Evolutionary conservation across 1,140 invertebrate genomes (phyloP).

Genomic region (Hylaeus anthracinus): DNA sequence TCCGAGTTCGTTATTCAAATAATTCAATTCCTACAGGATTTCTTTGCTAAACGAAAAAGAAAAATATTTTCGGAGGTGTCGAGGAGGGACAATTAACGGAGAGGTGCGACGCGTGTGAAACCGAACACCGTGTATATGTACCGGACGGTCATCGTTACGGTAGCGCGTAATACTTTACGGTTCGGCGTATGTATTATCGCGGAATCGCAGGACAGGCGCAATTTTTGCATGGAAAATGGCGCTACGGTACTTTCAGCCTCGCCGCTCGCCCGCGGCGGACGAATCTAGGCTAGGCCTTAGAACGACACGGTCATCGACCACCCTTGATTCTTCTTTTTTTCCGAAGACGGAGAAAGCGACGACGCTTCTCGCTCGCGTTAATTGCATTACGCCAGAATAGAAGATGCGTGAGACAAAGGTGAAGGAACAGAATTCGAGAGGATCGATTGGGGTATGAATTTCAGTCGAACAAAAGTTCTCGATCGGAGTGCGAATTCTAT

Average conservation of each 20-base stretch:
- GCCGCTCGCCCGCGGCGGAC: slow-evolving; percentile 56
- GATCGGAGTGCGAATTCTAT: too few species aligned
- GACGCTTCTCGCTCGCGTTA: slow-evolving; percentile 27
- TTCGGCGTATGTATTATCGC: slow-evolving; percentile 77
- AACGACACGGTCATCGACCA: slow-evolving; percentile 66
- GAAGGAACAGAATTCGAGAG: too few species aligned
- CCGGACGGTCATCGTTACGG: slow-evolving; percentile 78
- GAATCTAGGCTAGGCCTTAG: slow-evolving; percentile 71
- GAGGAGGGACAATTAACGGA: slow-evolving; percentile 13
- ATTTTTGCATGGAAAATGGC: slow-evolving; percentile 72
- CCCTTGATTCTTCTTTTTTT: slow-evolving; percentile 63
- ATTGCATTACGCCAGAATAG: slow-evolving; percentile 50
- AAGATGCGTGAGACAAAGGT: too few species aligned
- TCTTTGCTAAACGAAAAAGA: too few species aligned
- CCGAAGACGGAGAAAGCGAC: slow-evolving; percentile 61
- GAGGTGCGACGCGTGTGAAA: slow-evolving; percentile 32
- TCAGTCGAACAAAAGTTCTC: too few species aligned
- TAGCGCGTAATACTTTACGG: slow-evolving; percentile 80
- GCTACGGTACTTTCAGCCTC: slow-evolving; percentile 73
- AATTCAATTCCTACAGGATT: too few species aligned
- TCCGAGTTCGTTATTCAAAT: too few species aligned
- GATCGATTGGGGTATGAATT: too few species aligned
- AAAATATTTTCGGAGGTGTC: too few species aligned
- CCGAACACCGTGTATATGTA: slow-evolving; percentile 71
- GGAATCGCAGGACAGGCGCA: slow-evolving; percentile 70